Evolutionary conservation across 2,797 vertebrate species (phyloP).

Genomic region (Threskiornis aethiopicus): DNA sequence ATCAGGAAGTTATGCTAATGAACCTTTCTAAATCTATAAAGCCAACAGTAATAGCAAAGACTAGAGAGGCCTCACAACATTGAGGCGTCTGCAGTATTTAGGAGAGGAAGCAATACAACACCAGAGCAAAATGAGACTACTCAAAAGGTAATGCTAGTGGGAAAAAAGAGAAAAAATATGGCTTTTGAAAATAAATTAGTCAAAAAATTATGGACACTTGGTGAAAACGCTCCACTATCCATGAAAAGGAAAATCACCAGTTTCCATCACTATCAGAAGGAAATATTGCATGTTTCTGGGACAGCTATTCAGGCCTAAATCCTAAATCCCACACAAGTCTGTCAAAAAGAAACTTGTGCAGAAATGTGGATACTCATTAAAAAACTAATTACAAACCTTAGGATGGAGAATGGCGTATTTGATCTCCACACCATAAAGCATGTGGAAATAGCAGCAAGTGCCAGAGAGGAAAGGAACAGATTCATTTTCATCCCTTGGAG

Average conservation of each 20-base stretch:
- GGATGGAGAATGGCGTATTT: neutral
- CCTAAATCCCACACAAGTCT: neutral
- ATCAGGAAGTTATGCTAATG: fast-evolving
- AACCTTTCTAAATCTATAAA: neutral
- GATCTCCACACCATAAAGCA: neutral
- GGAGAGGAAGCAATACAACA: neutral
- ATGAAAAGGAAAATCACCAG: neutral
- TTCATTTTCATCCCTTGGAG: neutral
- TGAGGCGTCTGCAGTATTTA: neutral
- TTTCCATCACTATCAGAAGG: neutral
- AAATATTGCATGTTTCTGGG: neutral
- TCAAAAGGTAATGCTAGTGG: neutral
- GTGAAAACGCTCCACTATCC: neutral
- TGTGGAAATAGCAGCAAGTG: neutral
- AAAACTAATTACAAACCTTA: neutral
- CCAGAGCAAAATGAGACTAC: neutral
- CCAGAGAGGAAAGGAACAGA: neutral
- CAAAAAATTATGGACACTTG: neutral
- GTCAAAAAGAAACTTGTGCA: neutral
- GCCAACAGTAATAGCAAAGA: neutral
- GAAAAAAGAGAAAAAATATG: neutral
- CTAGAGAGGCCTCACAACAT: neutral
- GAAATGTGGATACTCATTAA: neutral
- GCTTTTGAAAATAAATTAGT: neutral
- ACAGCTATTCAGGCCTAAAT: neutral